Base-by-base conservation (phyloP, 2,113 vertebrate genomes). In the Onychostoma macrolepis region DNA sequence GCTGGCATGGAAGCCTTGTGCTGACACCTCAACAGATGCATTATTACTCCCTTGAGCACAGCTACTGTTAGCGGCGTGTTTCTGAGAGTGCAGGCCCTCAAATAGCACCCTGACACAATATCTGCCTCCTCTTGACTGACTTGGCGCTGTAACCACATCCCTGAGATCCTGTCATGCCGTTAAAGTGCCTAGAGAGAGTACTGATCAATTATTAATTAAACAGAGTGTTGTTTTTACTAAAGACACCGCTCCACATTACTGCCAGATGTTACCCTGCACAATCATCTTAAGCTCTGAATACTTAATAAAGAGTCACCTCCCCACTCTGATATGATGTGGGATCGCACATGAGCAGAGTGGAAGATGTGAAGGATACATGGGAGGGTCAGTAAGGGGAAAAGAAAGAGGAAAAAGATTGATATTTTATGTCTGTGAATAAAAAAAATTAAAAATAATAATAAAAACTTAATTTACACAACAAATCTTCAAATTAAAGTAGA, bases 161-260 rank as follows among this genome's bases (percentile, higher is more conserved):
- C 75, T 84, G 88, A 85, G 86, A 87, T 74, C 83, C 53, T 26
- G 67, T n/a, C 45, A 77, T 71, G 53, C 72, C 65, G 11, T 75
- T 45, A 85, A 63, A 30, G 38, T 85, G 63, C 78, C 50, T 58
- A 69, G 85, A 85, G 65, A 72, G 33, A 77, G 65, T 30, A 4
- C 56, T 76, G 84, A 92, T 92, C 89, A 92, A 92, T 89, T 90
- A 91, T 92, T 88, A 88, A 92, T 88, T 91, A 92, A 90, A 87
- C 50, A 43, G 58, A 87, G 84, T 86, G 87, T 91, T 90, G 90
- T 89, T 92, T 92, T 90, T 85, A 88, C 87, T 88, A 80, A 86
- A 88, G 88, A 89, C 86, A 87, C 81, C 24, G 38, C 61, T 63
- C 81, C 81, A 48, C 76, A 83, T 88, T 86, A 78, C 41, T 83